These are phyloP conservation scores for Crotalus viridis DNA, from an alignment of 2,113 vertebrate species.

Conservation along the genomic window DNA sequence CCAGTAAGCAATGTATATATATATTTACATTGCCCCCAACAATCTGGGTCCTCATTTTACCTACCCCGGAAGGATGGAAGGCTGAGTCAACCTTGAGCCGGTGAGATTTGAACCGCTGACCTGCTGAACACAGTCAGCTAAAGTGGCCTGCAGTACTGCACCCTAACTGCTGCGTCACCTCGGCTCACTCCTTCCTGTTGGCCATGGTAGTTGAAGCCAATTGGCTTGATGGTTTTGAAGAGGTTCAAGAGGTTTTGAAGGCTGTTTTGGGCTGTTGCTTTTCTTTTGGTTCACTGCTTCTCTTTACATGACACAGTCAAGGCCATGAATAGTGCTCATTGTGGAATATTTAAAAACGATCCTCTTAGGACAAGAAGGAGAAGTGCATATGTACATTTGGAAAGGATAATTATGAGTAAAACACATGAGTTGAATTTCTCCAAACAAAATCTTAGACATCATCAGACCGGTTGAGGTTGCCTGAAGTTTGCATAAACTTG, in stretches of 20 bases:
- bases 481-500: background rate
- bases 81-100: no score
- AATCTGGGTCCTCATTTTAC: no score
- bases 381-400: background rate
- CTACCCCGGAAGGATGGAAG: no score
- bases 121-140: no score
- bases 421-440: background rate
- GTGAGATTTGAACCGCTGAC: no score
- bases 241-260: background rate
- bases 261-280: background rate
- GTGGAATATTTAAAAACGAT: background rate
- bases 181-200: background rate
- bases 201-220: background rate
- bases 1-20: no score
- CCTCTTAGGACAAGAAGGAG: background rate
- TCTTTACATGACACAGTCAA: background rate
- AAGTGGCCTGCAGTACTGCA: no score
- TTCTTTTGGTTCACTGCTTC: background rate
- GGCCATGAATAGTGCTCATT: background rate
- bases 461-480: background rate
- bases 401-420: background rate
- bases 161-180: no score
- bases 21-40: no score
- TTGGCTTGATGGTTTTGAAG: background rate
- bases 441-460: background rate